Evolutionary conservation across 2,888 invertebrate species (phyloP), one percentile per base, ranked within the genome.

Genomic region (Dasysyrphus albostriatus): DNA sequence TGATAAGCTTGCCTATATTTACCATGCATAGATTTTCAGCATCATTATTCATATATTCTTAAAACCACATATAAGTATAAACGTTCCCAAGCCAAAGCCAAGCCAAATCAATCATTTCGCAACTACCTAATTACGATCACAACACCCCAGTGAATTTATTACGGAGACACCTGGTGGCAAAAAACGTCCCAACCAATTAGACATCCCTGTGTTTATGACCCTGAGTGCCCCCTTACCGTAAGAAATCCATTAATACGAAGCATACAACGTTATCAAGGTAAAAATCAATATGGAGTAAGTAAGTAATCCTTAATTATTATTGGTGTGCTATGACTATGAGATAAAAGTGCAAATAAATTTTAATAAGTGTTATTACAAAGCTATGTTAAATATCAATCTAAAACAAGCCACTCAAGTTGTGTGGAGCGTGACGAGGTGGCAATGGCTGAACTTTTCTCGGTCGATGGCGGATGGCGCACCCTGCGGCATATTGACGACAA

Each of bases 321-420:
- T 37, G 59, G 44, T 32, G n/a, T 58, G 47, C 54, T 44, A 32
- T 32, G 32, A 54, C 61, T 34, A 9, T 16, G 19, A 29, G 65
- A 77, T 77, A 82, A 67, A 82, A 77, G 72, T 51, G 72, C 49
- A 67, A 82, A 82, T 82, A 77, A 82, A 73, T 77, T 77, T 84
- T 84, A 84, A 84, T 84, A 80, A 79, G 75, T 76, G 75, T 84
- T 79, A 84, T 84, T 76, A 84, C 80, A 58, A 70, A 84, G 79
- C 59, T 75, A 79, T 80, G 83, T 59, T 74, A 69, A 42, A 34
- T 70, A 74, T 29, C 37, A 63, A 44, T 74, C 56, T 74, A 29
- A 14, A 19, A 10, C 42, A 70, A 79, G 34, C 12, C 39, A 49
- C 75, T 56, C 16, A 42, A 42, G 14, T 67, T 10, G 61, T 59